These are phyloP conservation scores for Xylophagus ater DNA, from an alignment of 2,888 invertebrate species.

Conservation along the genomic window DNA sequence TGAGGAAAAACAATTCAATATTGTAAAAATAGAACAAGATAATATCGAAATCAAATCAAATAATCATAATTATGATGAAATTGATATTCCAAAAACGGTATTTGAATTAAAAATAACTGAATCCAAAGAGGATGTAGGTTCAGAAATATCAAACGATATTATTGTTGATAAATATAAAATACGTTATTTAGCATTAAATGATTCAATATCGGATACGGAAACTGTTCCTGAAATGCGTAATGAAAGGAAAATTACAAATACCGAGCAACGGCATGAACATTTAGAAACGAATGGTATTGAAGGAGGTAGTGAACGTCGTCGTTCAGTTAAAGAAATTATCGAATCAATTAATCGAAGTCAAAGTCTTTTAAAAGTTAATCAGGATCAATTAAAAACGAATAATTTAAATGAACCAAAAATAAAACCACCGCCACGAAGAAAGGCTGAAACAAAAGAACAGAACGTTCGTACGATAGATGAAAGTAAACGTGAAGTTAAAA, in stretches of 20 bases:
- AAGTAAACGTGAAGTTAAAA: slow-evolving; percentile 21
- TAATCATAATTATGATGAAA: background rate
- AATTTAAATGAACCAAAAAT: slow-evolving; percentile 11
- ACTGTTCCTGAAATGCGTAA: slow-evolving; percentile 1
- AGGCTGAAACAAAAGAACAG: slow-evolving; percentile 12
- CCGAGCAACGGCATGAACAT: too few relatives aligned
- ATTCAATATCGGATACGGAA: slow-evolving; percentile 9
- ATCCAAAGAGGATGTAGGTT: slow-evolving; percentile 18
- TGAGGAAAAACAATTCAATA: too few relatives aligned
- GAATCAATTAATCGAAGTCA: slow-evolving; percentile 38
- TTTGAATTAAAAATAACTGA: slow-evolving; percentile 19
- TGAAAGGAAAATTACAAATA: background rate
- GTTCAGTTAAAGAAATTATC: slow-evolving; percentile 28
- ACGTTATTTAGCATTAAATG: slow-evolving; percentile 17
- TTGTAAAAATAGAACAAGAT: background rate
- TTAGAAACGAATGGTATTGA: too few relatives aligned
- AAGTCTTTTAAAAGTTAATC: slow-evolving; percentile 30
- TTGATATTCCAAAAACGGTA: background rate
- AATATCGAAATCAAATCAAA: background rate
- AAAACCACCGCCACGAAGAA: slow-evolving; percentile 13
- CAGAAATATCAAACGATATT: slow-evolving; percentile 9
- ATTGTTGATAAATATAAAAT: slow-evolving; percentile 10
- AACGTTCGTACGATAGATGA: slow-evolving; percentile 19
- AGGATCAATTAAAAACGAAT: slow-evolving; percentile 14
- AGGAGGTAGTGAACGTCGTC: slow-evolving; percentile 13